Evolutionary conservation across 2,888 invertebrate species (phyloP).

Genomic region (Drosophila crucigera): DNA sequence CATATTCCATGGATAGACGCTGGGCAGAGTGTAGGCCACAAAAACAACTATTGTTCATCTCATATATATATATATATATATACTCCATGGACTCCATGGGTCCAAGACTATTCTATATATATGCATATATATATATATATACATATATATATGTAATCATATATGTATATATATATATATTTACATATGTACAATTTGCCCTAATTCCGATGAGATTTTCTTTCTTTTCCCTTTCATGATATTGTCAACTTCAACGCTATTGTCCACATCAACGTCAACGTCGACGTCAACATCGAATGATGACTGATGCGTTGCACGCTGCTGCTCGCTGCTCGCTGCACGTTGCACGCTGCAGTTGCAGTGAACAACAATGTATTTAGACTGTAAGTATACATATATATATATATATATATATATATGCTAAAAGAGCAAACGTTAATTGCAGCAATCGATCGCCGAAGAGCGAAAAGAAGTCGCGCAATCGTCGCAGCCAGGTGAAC

Average conservation of each 20-base stretch:
- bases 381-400: conserved; percentile 50
- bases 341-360: conserved; percentile 21
- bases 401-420: conserved; percentile 6
- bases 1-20: conserved; percentile 34
- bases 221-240: conserved; percentile 34
- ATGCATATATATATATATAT: background rate
- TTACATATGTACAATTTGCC: background rate
- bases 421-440: background rate
- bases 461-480: conserved; percentile 81
- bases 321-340: background rate
- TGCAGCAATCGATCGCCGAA: conserved; percentile 83
- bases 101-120: no score
- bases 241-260: background rate
- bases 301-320: background rate
- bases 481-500: conserved; percentile 77
- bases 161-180: background rate
- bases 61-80: background rate
- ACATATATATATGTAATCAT: background rate
- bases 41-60: background rate
- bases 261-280: background rate
- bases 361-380: conserved; percentile 62
- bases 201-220: conserved; percentile 20
- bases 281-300: conserved; percentile 3
- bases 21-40: conserved; percentile 45
- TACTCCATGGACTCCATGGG: no score